Conservation (phyloP, 2,888 invertebrate genomes). For the Capitulum mitella region DNA sequence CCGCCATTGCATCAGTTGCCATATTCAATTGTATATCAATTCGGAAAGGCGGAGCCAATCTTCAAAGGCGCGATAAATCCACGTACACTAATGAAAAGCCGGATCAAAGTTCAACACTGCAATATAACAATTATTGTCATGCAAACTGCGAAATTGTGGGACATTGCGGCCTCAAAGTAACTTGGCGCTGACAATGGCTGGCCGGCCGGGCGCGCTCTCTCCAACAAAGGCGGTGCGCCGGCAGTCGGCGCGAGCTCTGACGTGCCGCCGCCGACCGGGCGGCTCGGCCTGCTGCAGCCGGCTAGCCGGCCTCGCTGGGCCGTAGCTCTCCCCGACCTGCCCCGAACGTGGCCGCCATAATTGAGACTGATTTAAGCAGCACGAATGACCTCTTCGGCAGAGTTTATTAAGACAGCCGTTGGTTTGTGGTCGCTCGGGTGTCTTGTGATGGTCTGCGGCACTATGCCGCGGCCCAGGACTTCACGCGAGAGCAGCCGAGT, state of each 20-base stretch:
- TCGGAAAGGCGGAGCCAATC: not conserved
- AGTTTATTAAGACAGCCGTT: not conserved
- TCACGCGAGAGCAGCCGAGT: too few species aligned
- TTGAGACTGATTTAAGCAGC: not conserved
- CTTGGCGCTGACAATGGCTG: not conserved
- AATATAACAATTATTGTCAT: slow-evolving; percentile 12
- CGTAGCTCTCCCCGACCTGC: not conserved
- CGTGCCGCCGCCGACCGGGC: too few species aligned
- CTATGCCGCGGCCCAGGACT: too few species aligned
- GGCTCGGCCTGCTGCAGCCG: not conserved
- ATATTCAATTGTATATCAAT: not conserved
- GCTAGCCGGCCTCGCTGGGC: not conserved
- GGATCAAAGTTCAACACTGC: not conserved
- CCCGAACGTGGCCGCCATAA: not conserved
- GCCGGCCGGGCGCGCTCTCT: not conserved
- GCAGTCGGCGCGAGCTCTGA: too few species aligned
- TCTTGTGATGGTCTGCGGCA: not conserved
- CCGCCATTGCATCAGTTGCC: not conserved
- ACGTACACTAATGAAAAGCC: not conserved
- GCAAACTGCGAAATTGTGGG: not conserved
- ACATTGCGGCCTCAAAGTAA: not conserved
- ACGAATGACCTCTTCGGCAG: not conserved
- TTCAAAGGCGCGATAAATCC: not conserved
- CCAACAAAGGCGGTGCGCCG: not conserved
- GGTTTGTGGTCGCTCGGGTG: not conserved